These are phyloP conservation scores for Saguinus midas DNA, from an alignment of 2,113 vertebrate species.

Conservation along the genomic window DNA sequence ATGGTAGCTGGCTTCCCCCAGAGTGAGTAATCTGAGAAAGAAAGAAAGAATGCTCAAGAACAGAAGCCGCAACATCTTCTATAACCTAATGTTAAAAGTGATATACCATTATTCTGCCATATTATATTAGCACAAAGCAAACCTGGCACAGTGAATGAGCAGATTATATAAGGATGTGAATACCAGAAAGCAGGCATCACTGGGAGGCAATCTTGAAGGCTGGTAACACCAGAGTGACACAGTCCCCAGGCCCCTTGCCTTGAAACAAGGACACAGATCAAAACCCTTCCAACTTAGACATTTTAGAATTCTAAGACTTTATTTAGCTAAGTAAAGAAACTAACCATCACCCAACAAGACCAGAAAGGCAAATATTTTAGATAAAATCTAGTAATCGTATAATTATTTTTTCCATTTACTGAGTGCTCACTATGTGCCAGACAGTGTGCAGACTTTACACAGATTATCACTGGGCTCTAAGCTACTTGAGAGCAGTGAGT, in stretches of 20 bases:
- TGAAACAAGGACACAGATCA: background rate
- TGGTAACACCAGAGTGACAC: background rate
- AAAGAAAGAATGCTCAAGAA: background rate
- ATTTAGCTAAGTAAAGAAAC: background rate
- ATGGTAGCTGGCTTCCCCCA: background rate
- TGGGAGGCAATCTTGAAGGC: background rate
- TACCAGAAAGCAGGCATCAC: background rate
- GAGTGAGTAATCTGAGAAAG: background rate
- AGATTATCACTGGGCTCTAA: background rate
- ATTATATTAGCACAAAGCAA: background rate
- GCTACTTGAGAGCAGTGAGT: background rate
- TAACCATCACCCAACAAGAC: background rate
- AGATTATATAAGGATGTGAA: background rate
- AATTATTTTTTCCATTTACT: background rate
- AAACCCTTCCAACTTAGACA: background rate
- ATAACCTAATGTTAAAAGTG: background rate
- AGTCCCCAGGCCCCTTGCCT: background rate
- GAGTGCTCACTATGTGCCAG: background rate
- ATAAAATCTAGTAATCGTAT: background rate
- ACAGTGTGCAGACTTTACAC: background rate
- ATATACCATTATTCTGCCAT: background rate
- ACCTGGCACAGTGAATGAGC: too few species aligned
- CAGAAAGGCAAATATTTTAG: background rate
- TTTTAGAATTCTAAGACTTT: background rate
- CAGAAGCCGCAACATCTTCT: background rate